Evolutionary conservation across 2,797 vertebrate species (phyloP).

Genomic region (Sebastes melanostomus): DNA sequence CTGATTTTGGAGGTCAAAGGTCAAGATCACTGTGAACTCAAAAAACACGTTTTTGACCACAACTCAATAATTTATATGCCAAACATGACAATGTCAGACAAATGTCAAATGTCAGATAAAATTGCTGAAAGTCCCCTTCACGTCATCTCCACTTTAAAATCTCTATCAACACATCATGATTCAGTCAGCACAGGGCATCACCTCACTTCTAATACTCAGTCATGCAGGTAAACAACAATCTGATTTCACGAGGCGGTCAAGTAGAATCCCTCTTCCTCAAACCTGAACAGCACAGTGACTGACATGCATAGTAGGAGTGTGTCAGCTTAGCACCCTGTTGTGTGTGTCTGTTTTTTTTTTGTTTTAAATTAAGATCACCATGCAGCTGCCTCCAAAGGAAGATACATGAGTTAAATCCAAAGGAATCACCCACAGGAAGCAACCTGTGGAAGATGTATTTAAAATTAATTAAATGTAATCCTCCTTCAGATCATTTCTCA

Average conservation of each 20-base stretch:
- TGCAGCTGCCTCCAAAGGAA: slow-evolving; percentile 3
- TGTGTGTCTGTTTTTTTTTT: background rate
- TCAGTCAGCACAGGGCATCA: background rate
- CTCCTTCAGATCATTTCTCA: slow-evolving; percentile 57
- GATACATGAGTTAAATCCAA: slow-evolving; percentile 37
- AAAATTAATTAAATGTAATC: slow-evolving; percentile 62
- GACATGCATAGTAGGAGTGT: background rate
- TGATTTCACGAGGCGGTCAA: slow-evolving; percentile 2
- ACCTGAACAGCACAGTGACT: background rate
- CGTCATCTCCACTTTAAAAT: background rate
- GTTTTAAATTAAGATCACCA: background rate
- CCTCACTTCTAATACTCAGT: slow-evolving; percentile 11
- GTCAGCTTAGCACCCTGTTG: background rate
- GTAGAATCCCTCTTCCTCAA: slow-evolving; percentile 15
- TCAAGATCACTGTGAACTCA: too few relatives aligned
- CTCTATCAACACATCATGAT: background rate
- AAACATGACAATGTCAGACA: background rate
- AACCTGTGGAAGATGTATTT: slow-evolving; percentile 48
- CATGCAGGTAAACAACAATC: slow-evolving; percentile 13
- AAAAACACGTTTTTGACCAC: too few relatives aligned
- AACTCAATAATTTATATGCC: too few relatives aligned
- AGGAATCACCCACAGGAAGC: slow-evolving; percentile 40
- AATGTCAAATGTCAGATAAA: background rate
- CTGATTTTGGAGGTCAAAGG: too few relatives aligned
- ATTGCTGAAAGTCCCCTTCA: background rate